Base-by-base conservation (phyloP, 2,113 vertebrate genomes). In the Ictalurus punctatus region DNA sequence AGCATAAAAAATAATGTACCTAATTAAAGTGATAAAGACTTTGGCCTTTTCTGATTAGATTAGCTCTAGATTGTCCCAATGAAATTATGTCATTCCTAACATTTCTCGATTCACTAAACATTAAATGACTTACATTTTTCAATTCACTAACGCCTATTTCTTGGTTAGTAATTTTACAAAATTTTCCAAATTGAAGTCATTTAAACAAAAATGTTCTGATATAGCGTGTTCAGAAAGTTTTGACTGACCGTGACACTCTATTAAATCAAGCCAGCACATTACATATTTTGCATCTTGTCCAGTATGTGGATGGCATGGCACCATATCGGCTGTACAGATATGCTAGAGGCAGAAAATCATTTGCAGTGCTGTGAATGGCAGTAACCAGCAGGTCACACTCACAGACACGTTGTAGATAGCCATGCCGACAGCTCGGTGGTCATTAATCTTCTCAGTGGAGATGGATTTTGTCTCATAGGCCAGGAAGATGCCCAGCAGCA, bases 381-480 rank as follows among this genome's bases (percentile, higher is more conserved):
- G 82, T 7, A 84, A 61, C 37, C 69, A 61, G 76, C 85, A 87
- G 61, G 61, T 30, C 16, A 71, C 54, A 91, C 92, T 93, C 54
- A 92, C 92, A 73, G 92, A 71, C 19, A 93, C 92, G 19, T 91
- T 93, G 88, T 93, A 93, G 88, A 93, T 93, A 81, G 91, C 92
- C 91, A 93, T 93, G 65, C 91, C 90, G 44, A 93, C 91, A 6
- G 93, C 92, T 27, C 91, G 78, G 69, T 93, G 89, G 87, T 92
- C 91, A 80, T 92, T 92, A 73, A 93, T 93, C 87, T 93, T 99
- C 83, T 92, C 90, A 1, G 91, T 91, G 79, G 88, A 98, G 58
- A 99, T 97, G 0, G 98, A 98, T 93, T 98, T 99, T 86, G 98
- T 99, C 93, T 99, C 98, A 1, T 98, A 99, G 1, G 98, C 98